A percentile compares a stretch with the other conserved stretches of the same genome.
Evolutionary conservation across 2,797 vertebrate genomes (phyloP).

Genomic region (Uromys caudimaculatus): DNA sequence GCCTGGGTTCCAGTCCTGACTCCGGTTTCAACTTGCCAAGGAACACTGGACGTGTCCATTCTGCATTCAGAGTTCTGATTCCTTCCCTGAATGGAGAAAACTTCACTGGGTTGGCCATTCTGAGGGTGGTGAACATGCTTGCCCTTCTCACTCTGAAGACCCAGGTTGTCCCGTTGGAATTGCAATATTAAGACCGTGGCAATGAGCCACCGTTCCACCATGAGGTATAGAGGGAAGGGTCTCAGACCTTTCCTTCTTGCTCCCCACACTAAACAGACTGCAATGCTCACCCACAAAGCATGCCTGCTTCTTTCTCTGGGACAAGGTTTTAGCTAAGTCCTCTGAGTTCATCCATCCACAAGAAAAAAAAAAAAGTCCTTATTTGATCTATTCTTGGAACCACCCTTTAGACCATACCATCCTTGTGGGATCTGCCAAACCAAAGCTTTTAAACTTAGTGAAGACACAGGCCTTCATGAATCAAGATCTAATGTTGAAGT

Average conservation of each 20-base stretch:
- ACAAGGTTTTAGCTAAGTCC: neutral
- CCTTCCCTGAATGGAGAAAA: conserved; percentile 1
- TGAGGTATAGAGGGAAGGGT: neutral
- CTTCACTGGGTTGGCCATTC: neutral
- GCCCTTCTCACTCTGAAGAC: neutral
- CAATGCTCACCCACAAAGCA: neutral
- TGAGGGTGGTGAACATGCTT: neutral
- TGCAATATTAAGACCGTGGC: neutral
- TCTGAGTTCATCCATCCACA: neutral
- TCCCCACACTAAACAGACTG: neutral
- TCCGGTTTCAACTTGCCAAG: neutral
- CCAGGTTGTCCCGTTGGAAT: neutral
- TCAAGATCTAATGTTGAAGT: neutral
- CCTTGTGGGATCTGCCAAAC: neutral
- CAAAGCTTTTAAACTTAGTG: neutral
- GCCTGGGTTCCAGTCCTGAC: neutral
- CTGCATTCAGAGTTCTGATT: neutral
- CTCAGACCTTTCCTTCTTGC: neutral
- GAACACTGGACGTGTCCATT: too few relatives aligned
- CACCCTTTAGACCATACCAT: neutral
- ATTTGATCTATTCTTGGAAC: neutral
- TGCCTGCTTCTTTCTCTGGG: neutral
- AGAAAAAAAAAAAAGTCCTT: neutral
- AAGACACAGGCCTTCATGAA: neutral
- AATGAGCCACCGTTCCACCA: neutral